Evolutionary conservation across 2,888 invertebrate genomes (phyloP).

Genomic region (Leptura quadrifasciata): DNA sequence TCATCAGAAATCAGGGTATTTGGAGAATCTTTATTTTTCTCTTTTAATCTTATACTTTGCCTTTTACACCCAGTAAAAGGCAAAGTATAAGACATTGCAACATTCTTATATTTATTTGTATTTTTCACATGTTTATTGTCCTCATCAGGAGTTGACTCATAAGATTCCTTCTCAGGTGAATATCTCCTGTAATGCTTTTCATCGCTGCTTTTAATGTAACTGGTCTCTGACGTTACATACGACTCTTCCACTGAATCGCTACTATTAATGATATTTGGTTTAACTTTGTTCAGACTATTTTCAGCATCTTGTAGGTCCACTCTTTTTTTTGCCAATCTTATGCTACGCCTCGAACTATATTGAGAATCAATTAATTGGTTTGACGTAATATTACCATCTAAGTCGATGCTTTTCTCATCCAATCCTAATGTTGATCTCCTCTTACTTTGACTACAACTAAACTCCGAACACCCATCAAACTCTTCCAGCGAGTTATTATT

Average conservation of each 20-base stretch:
- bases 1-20: background rate
- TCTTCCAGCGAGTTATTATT: conserved; percentile 17
- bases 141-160: too few relatives aligned
- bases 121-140: too few relatives aligned
- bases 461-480: background rate
- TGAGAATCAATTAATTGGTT: background rate
- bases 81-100: too few relatives aligned
- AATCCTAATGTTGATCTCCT: background rate
- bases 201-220: background rate
- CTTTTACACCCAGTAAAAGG: background rate
- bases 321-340: conserved; percentile 11
- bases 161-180: too few relatives aligned
- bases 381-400: background rate
- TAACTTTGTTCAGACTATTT: background rate
- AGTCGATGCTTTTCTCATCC: background rate
- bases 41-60: background rate
- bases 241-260: conserved; percentile 25
- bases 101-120: background rate
- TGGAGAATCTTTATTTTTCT: background rate
- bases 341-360: conserved; percentile 2
- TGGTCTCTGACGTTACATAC: background rate
- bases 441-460: background rate
- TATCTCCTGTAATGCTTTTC: background rate
- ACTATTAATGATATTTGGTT: background rate
- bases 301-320: background rate